phyloP scores from a whole-genome alignment of 2,797 vertebrate species.

The Toxotes lorentzi region DNA sequence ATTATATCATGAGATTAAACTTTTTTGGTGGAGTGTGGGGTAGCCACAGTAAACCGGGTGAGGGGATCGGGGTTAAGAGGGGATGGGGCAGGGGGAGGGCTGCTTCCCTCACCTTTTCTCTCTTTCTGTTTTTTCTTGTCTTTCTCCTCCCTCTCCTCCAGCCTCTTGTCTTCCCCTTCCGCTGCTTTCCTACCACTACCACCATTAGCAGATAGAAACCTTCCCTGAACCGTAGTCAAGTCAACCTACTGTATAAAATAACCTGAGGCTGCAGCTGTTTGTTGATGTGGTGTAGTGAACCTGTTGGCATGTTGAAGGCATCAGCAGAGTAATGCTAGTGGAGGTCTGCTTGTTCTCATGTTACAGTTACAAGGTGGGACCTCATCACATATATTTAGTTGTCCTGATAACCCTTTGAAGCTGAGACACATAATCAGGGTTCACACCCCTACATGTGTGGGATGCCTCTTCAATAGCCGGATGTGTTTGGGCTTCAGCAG shows the following conservation, averaged over 20 bases:
- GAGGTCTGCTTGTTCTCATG: slow-evolving; percentile 46
- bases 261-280: not conserved
- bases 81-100: no score
- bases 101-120: not conserved
- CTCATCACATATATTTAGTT: slow-evolving; percentile 71
- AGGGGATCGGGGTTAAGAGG: no score
- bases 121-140: not conserved
- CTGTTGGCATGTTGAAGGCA: not conserved
- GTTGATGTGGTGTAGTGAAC: not conserved
- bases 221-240: no score
- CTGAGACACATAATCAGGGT: slow-evolving; percentile 81
- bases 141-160: not conserved
- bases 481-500: slow-evolving; percentile 74
- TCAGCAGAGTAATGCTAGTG: not conserved
- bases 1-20: no score
- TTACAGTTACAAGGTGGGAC: slow-evolving; percentile 57
- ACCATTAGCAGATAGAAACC: no score
- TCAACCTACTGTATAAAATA: not conserved
- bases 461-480: slow-evolving; percentile 81
- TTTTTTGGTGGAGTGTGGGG: no score
- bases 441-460: slow-evolving; percentile 74
- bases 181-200: no score
- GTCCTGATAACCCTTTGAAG: slow-evolving; percentile 77
- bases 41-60: no score
- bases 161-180: no score